A percentile compares a stretch with the other conserved stretches of the same genome.
These are phyloP conservation scores for Neodiprion virginianus DNA, from an alignment of 1,140 invertebrate species.

Conservation along the genomic window DNA sequence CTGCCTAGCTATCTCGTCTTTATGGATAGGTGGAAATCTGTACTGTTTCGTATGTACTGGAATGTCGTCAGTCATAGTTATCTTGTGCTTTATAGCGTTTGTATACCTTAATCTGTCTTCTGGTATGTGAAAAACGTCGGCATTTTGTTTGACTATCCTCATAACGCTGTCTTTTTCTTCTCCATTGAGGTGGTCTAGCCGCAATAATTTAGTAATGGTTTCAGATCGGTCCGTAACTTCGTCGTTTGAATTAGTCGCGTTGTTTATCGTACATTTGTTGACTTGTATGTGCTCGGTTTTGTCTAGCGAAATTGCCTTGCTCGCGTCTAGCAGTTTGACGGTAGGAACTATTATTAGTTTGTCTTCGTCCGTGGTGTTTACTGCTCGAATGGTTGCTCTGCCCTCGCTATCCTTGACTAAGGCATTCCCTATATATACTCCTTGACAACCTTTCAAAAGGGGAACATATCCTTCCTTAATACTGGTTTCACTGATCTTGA, in stretches of 20 bases:
- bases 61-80: slow-evolving; percentile 27
- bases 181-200: not conserved
- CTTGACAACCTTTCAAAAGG: not conserved
- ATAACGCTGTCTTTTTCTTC: no score
- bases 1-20: no score
- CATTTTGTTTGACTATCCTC: not conserved
- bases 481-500: slow-evolving; percentile 6
- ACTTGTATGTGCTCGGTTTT: not conserved
- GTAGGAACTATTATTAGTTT: slow-evolving; percentile 10
- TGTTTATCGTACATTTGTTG: not conserved
- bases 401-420: slow-evolving; percentile 1
- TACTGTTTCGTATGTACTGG: slow-evolving; percentile 36
- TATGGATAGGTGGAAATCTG: slow-evolving; percentile 30
- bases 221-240: not conserved
- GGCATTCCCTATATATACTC: slow-evolving; percentile 14
- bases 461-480: slow-evolving; percentile 12
- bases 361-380: slow-evolving; percentile 18
- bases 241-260: not conserved
- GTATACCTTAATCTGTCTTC: slow-evolving; percentile 28
- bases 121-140: slow-evolving; percentile 15
- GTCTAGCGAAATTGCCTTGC: not conserved
- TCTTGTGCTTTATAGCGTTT: slow-evolving; percentile 31
- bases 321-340: not conserved
- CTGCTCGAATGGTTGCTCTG: not conserved
- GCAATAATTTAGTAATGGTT: not conserved